Evolutionary conservation across 2,888 invertebrate genomes (phyloP).

Genomic region (Xestobium rufovillosum): DNA sequence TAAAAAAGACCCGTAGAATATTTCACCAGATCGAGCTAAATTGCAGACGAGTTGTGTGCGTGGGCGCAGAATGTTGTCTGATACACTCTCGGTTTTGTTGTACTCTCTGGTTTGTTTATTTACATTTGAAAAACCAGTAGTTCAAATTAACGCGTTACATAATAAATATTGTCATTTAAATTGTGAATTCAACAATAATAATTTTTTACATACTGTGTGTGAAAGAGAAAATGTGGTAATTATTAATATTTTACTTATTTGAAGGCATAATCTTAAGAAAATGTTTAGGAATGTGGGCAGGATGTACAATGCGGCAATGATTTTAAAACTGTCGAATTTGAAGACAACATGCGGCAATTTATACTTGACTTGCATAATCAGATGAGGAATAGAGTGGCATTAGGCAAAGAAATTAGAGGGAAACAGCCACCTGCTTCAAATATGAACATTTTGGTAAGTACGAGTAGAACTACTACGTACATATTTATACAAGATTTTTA

Average conservation of each 20-base stretch:
- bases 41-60: too few relatives aligned
- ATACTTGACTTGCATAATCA: conserved; percentile 38
- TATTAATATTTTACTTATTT: conserved; percentile 3
- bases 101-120: too few relatives aligned
- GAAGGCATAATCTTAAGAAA: conserved; percentile 10
- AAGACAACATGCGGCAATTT: conserved; percentile 32
- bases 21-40: too few relatives aligned
- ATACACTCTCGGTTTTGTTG: too few relatives aligned
- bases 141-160: too few relatives aligned
- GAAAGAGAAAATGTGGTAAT: conserved; percentile 23
- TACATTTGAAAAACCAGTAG: too few relatives aligned
- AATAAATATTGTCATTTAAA: too few relatives aligned
- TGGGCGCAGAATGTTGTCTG: too few relatives aligned
- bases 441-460: conserved; percentile 36
- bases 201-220: conserved; percentile 29
- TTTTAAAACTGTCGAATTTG: conserved; percentile 32
- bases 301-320: conserved; percentile 33
- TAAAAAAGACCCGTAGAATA: too few relatives aligned
- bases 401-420: conserved; percentile 35
- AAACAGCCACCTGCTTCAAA: conserved; percentile 37
- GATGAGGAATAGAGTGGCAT: conserved; percentile 36
- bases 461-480: background rate
- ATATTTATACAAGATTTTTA: too few relatives aligned
- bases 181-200: conserved; percentile 24
- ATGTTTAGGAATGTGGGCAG: conserved; percentile 35